A percentile compares a stretch with the other conserved stretches of the same genome.
Conservation (phyloP, 1,140 invertebrate genomes). For the Diorhabda elongata region DNA sequence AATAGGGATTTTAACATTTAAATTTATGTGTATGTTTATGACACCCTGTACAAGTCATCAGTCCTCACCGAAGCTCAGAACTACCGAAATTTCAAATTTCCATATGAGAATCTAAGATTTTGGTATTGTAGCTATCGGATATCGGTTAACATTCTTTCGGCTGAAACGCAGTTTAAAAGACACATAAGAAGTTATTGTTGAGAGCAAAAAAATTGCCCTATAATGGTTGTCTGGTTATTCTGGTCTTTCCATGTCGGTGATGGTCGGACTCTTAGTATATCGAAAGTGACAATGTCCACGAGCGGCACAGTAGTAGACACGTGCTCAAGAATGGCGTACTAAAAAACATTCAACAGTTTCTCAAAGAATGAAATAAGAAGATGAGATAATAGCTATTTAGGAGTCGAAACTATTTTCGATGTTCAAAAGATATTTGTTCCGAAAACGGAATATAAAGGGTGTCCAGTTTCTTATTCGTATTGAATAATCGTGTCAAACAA, state of each 20-base stretch:
- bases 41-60: slow-evolving; percentile 9
- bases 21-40: not conserved
- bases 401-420: slow-evolving; percentile 11
- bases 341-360: slow-evolving; percentile 14
- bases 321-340: slow-evolving; percentile 9
- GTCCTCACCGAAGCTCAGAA: not conserved
- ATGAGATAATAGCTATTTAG: slow-evolving; percentile 11
- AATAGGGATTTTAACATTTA: no score
- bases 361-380: slow-evolving; percentile 17
- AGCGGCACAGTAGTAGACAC: slow-evolving; percentile 10
- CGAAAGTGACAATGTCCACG: slow-evolving; percentile 29
- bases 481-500: no score
- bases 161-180: slow-evolving; percentile 28
- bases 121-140: slow-evolving; percentile 23
- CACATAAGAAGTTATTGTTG: slow-evolving; percentile 34
- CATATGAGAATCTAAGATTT: slow-evolving; percentile 20
- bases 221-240: slow-evolving; percentile 36
- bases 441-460: not conserved
- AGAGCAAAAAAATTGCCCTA: slow-evolving; percentile 30
- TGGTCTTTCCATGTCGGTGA: slow-evolving; percentile 21
- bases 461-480: not conserved
- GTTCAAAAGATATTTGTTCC: slow-evolving; percentile 4
- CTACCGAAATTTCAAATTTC: slow-evolving; percentile 8
- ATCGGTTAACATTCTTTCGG: slow-evolving; percentile 32
- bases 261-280: slow-evolving; percentile 3